phyloP scores from a whole-genome alignment of 2,888 invertebrate species.

The Psylliodes chrysocephalus region DNA sequence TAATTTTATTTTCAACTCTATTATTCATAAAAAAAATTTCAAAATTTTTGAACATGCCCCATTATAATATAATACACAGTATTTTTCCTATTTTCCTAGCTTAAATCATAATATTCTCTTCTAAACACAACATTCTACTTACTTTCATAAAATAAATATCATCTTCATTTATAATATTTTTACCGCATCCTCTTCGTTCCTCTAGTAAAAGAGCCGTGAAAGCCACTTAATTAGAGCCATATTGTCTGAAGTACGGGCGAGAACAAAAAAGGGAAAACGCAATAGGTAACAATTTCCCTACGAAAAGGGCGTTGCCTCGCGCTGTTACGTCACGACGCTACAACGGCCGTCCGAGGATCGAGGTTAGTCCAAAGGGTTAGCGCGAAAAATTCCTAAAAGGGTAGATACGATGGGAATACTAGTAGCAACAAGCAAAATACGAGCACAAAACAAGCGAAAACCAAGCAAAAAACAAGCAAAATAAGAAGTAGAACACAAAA shows the following conservation, averaged over 20 bases:
- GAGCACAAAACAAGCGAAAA: too few species aligned
- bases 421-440: too few species aligned
- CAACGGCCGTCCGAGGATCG: constrained; percentile 11
- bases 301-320: constrained; percentile 36
- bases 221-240: constrained; percentile 41
- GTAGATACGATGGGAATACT: too few species aligned
- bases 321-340: constrained; percentile 22
- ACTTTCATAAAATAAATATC: too few species aligned
- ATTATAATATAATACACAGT: too few species aligned
- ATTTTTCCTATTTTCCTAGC: too few species aligned
- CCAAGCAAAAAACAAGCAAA: too few species aligned
- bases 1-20: too few species aligned
- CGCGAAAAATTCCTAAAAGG: constrained; percentile 3
- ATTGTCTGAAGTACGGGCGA: constrained; percentile 39
- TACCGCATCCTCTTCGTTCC: constrained; percentile 16
- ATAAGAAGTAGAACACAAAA: too few species aligned
- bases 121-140: neutral
- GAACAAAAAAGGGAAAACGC: constrained; percentile 42
- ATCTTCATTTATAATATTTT: constrained; percentile 7
- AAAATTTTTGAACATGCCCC: too few species aligned
- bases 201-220: constrained; percentile 36
- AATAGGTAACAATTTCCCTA: constrained; percentile 40
- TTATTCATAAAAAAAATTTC: too few species aligned
- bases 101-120: too few species aligned
- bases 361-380: neutral